Conservation (phyloP, 2,888 invertebrate genomes). For the Tinea pellionella region DNA sequence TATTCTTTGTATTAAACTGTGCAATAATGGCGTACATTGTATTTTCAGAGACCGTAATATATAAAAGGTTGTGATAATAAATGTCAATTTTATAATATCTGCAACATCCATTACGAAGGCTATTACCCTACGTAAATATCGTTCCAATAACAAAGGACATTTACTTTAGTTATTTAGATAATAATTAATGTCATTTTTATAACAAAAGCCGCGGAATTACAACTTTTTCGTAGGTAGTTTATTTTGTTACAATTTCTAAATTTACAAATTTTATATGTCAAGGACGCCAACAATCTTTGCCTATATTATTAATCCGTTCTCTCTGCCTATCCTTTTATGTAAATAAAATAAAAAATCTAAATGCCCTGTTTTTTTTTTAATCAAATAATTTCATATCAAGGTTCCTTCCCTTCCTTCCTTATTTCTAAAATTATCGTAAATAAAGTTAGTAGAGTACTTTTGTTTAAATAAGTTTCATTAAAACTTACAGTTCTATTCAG, state of each 20-base stretch:
- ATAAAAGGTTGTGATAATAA: neutral
- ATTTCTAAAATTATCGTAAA: too few relatives aligned
- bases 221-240: neutral
- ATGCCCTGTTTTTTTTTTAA: too few relatives aligned
- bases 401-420: too few relatives aligned
- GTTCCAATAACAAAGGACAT: neutral
- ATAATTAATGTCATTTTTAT: neutral
- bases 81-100: constrained; percentile 5
- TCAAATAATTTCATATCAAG: too few relatives aligned
- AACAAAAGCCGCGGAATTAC: neutral
- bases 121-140: neutral
- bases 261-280: too few relatives aligned
- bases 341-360: too few relatives aligned
- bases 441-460: too few relatives aligned
- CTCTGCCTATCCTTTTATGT: too few relatives aligned
- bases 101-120: neutral
- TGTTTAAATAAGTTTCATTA: too few relatives aligned
- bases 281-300: too few relatives aligned
- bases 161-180: neutral
- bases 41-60: constrained; percentile 1
- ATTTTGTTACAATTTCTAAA: neutral
- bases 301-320: too few relatives aligned
- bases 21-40: neutral
- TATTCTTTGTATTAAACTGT: neutral
- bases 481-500: too few relatives aligned